Base-by-base conservation (phyloP, 2,797 vertebrate genomes). In the Phylloscopus collybita region DNA sequence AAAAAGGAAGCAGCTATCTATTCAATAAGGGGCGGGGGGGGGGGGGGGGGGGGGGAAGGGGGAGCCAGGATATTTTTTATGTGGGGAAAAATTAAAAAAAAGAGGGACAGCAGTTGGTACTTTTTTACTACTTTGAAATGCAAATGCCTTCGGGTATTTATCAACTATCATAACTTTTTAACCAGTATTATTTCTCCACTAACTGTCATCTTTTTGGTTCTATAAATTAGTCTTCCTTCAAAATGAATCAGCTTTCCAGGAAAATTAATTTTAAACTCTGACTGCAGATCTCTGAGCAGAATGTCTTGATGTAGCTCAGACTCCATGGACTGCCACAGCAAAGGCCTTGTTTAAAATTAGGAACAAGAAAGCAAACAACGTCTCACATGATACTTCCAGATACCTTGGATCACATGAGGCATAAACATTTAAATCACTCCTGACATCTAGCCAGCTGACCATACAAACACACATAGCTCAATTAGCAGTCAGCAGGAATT, bases 371-470 rank as follows among this genome's bases (percentile, higher is more conserved):
- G 93, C 93, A 96, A 94, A 96, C 92, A 96, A 59, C 65, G 1
- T 79, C 85, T 96, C 95, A 96, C 95, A 94, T 92, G 94, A 96
- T 94, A 91, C 95, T 92, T 78, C 67, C 9, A 92, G 94, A 93
- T 95, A 94, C 80, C 86, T 94, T 70, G 59, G 86, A 92, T 97
- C 96, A 97, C 93, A 94, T 96, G 95, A 97, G 93, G 94, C 94
- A 94, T 80, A 87, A 96, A 94, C 90, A 95, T 95, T 96, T 89
- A 95, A 95, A 72, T 80, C 86, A 85, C 83, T 94, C 74, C 81
- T 95, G 93, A 92, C 86, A 95, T 92, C 82, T 64, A 92, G 64
- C 88, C 88, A 95, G 86, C 80, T 95, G 91, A 93, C 90, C 93
- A 73, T n/a, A 96, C 86, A 96, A 94, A 91, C 61, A 88, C 57